Base-by-base conservation (phyloP, 37 sponge, comb jelly and placozoan species). In the Beroe forskalii region DNA sequence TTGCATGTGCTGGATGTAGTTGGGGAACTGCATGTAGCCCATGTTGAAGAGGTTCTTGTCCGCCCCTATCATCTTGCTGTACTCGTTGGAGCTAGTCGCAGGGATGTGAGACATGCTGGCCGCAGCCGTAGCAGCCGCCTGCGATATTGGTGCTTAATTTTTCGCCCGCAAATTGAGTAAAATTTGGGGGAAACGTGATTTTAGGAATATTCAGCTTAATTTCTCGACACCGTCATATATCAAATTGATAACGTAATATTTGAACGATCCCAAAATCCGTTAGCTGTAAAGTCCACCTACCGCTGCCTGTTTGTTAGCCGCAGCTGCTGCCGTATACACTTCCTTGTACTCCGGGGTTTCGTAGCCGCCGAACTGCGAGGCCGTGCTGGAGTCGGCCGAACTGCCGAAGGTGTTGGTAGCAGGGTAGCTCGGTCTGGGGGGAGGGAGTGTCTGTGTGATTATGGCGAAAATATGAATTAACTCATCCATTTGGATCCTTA, bases 11-110 rank as follows among this genome's bases (percentile, higher is more conserved):
- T 41, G 44, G 30, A 80, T 80, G 27, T 80, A 80, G 30, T 80
- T 80, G 28, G 86, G 86, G 48, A 80, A 80, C 66, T 63, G 66
- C 86, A 80, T 80, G 86, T 80, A 80, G 4, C 55, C 55, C 86
- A 80, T 80, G 25, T 43, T 43, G 35, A 80, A 80, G 48, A 80
- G 14, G 55, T 44, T 69, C 38, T 69, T 69, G 17, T 69, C 86
- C 4, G 30, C 66, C 3, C 86, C 86, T 48, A 80, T 80, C 55
- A 80, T 44, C 55, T 80, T 80, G 55, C 24, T 80, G 28, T 80
- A 80, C 38, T 80, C 86, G 55, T 44, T 80, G 40, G 55, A 22
- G 2, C 48, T 44, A 6, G 86, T 80, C 20, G 55, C 55, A 19
- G 86, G 86, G n/a, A 44, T 4, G 48, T 41, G 86, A 1, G 44